These are phyloP conservation scores for Syngnathus scovelli DNA, from an alignment of 2,113 vertebrate species.

Conservation along the genomic window DNA sequence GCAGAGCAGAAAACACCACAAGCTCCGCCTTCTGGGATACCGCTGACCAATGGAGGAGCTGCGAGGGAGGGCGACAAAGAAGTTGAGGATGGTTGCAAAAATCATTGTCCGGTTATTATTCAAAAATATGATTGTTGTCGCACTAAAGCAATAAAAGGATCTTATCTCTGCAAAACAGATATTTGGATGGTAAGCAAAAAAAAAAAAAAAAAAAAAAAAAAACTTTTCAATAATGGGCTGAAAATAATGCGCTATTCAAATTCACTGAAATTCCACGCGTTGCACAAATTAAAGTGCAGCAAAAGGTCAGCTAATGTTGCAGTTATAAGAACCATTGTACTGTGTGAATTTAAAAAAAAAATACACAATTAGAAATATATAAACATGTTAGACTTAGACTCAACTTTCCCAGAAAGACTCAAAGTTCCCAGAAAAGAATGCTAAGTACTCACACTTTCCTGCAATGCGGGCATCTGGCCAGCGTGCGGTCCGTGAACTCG, in stretches of 20 bases:
- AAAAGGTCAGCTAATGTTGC: background rate
- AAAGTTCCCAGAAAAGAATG: background rate
- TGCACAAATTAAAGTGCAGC: background rate
- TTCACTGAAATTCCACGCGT: background rate
- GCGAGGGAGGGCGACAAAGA: background rate
- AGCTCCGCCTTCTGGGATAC: slow-evolving; percentile 84
- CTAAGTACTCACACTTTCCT: slow-evolving; percentile 87
- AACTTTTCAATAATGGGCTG: background rate
- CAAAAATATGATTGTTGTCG: background rate
- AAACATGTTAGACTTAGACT: no score
- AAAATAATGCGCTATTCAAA: background rate
- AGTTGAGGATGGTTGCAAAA: slow-evolving; percentile 4
- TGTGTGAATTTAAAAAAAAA: background rate
- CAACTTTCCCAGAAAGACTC: no score
- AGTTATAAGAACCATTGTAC: background rate
- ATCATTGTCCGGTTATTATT: background rate
- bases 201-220: background rate
- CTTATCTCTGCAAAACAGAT: background rate
- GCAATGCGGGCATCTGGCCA: slow-evolving; percentile 89
- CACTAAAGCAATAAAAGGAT: background rate
- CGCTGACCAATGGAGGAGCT: slow-evolving; percentile 88
- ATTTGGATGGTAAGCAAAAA: background rate
- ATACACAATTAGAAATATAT: background rate
- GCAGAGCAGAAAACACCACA: slow-evolving; percentile 86
- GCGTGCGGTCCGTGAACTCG: slow-evolving; percentile 87